Percentiles rank a stretch among this genome's conserved stretches.
These are phyloP conservation scores for Gallinago nigripennis DNA, from an alignment of 2,797 vertebrate species.

Conservation along the genomic window DNA sequence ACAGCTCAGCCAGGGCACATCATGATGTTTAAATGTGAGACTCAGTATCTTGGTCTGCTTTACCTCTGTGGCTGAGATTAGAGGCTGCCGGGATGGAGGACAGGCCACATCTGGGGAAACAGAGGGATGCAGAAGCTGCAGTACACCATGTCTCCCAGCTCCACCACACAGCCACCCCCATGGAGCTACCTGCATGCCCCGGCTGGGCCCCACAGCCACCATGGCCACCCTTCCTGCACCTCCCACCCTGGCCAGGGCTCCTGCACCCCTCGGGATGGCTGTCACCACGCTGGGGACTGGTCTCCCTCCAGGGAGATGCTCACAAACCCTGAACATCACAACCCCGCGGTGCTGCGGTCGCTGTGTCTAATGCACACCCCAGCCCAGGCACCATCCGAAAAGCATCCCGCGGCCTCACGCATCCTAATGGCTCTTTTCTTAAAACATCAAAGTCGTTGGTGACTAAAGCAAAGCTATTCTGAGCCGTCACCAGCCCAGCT, in stretches of 20 bases:
- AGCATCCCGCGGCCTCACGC: background rate
- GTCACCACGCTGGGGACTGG: rapidly evolving
- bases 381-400: background rate
- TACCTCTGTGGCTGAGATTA: rapidly evolving
- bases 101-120: background rate
- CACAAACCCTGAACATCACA: too few species aligned
- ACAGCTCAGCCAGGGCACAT: background rate
- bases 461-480: background rate
- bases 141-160: background rate
- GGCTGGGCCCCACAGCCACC: background rate
- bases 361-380: rapidly evolving
- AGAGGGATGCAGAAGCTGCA: background rate
- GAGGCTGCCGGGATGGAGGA: background rate
- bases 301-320: background rate
- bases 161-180: background rate
- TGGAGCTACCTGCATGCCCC: rapidly evolving
- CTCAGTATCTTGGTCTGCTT: background rate
- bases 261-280: background rate
- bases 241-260: background rate
- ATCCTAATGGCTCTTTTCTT: background rate
- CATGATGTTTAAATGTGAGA: background rate
- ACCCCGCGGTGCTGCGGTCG: rapidly evolving
- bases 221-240: background rate
- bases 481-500: background rate
- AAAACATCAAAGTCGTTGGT: background rate